Evolutionary conservation across 2,113 vertebrate species (phyloP).

Genomic region (Oceanodroma tethys): DNA sequence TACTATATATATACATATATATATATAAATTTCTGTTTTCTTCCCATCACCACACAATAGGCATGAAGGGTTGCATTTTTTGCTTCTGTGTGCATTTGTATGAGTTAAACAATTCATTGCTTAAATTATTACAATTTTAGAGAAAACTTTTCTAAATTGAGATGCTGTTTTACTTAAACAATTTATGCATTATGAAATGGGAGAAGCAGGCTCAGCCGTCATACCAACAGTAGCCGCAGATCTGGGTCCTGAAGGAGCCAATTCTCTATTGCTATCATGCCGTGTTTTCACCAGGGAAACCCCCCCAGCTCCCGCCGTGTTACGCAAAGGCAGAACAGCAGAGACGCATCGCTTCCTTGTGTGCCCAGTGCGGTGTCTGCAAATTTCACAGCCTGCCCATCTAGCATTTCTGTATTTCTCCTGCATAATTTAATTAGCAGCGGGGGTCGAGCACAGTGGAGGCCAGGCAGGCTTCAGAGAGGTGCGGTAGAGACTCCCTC

Average conservation of each 20-base stretch:
- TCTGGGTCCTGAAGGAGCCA: background rate
- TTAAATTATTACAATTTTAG: background rate
- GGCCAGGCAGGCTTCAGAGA: background rate
- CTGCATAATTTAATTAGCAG: background rate
- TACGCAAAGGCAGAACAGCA: accelerated
- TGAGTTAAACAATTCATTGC: background rate
- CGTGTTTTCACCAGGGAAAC: accelerated
- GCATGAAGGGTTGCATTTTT: background rate
- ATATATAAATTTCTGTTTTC: background rate
- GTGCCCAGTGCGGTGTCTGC: accelerated
- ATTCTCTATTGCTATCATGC: accelerated
- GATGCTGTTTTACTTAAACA: background rate
- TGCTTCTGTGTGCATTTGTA: background rate
- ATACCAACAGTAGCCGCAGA: accelerated
- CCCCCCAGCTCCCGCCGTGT: accelerated
- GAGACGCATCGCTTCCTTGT: accelerated
- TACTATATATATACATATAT: too few species aligned
- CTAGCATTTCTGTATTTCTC: background rate
- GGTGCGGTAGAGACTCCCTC: too few species aligned
- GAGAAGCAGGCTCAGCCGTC: background rate
- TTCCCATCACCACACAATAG: background rate
- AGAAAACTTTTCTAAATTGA: background rate
- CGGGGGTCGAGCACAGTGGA: background rate
- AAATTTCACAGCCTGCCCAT: background rate
- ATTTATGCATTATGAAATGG: accelerated